phyloP scores from a whole-genome alignment of 2,113 vertebrate species.

The Nipponia nippon region DNA sequence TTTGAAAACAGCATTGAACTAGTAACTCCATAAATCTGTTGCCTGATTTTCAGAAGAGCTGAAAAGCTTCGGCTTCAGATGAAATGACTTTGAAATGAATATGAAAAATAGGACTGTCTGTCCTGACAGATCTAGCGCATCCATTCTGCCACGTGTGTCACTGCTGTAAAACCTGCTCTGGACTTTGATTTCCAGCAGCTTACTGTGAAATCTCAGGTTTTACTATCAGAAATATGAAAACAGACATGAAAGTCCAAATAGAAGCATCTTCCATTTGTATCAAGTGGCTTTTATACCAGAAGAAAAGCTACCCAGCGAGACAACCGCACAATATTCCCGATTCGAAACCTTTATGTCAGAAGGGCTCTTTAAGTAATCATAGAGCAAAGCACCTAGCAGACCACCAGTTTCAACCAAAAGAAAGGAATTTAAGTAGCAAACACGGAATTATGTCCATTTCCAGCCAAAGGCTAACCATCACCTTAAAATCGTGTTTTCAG shows the following conservation, averaged over 20 bases:
- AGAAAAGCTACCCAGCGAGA: fast-evolving
- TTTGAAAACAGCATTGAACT: background rate
- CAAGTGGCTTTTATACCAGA: background rate
- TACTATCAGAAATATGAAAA: background rate
- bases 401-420: background rate
- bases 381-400: background rate
- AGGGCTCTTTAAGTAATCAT: background rate
- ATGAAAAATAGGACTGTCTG: background rate
- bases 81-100: background rate
- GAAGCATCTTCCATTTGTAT: background rate
- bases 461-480: background rate
- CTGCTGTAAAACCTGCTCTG: fast-evolving
- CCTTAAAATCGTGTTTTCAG: background rate
- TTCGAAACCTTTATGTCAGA: background rate
- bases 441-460: background rate
- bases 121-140: background rate
- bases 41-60: background rate
- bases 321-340: fast-evolving
- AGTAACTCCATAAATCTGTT: background rate
- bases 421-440: background rate
- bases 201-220: background rate
- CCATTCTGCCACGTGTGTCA: background rate
- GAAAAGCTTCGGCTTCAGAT: background rate
- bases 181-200: background rate
- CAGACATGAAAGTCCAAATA: background rate